phyloP scores from a whole-genome alignment of 2,113 vertebrate genomes.

The Myotis yumanensis region DNA sequence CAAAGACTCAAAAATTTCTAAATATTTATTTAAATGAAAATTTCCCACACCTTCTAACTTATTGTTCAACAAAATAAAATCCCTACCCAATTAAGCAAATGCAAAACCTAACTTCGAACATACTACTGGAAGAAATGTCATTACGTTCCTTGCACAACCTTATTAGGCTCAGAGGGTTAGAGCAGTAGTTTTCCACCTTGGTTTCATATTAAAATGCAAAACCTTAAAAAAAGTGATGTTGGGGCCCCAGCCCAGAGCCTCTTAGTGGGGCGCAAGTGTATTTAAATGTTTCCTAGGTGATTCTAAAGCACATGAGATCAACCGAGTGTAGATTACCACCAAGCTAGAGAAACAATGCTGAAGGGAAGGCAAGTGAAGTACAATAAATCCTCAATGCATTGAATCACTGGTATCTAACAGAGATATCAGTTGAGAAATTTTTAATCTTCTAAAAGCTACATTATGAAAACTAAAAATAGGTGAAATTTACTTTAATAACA shows the following conservation, averaged over 20 bases:
- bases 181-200: neutral
- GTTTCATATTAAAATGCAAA: neutral
- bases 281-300: neutral
- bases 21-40: neutral
- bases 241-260: neutral
- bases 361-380: too few species aligned
- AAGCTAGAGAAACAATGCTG: too few species aligned
- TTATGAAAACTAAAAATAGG: neutral
- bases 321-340: too few species aligned
- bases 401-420: neutral
- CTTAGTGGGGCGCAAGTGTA: neutral
- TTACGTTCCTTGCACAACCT: neutral
- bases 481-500: neutral
- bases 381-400: too few species aligned
- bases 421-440: neutral
- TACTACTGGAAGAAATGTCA: neutral
- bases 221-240: too few species aligned
- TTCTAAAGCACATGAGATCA: neutral
- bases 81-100: neutral
- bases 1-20: neutral
- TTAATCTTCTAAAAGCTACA: neutral
- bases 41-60: neutral
- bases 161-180: neutral
- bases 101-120: neutral
- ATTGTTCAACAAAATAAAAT: neutral